Base-by-base conservation (phyloP, 2,113 vertebrate genomes). In the Pleuronectes platessa region DNA sequence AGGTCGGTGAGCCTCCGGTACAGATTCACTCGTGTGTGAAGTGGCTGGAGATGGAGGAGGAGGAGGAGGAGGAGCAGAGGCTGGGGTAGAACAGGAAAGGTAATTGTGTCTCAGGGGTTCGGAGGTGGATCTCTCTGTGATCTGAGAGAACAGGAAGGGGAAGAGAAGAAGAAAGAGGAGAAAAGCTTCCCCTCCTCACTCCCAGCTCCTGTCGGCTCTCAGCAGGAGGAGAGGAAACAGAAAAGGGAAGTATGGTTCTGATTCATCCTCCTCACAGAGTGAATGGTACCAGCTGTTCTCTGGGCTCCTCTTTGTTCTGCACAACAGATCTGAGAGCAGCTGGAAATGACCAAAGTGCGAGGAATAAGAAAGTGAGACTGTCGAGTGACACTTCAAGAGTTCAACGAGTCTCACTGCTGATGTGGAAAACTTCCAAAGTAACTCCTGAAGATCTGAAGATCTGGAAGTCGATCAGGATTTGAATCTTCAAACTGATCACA, bases 41-140 rank as follows among this genome's bases (percentile, higher is more conserved):
- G 45, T 47, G 45, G 45, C 45, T 47, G 45, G 3, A 73, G 64
- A 68, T 66, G 0, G 26, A 68, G 62, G 72, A 64, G 67, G 24
- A 24, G 24, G 24, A 24, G 24, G 24, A 24, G 24, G 37, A 35
- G 67, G 63, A 40, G 69, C 35, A 37, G 31, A 61, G 68, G 68
- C 73, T 23, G 35, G 60, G 72, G 27, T 17, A 21, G 27, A 42
- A 72, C 8, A 37, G 58, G 35, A 53, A 18, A 76, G 75, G 80
- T 85, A 85, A 90, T 85, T 87, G 68, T 76, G 61, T 81, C 71
- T 81, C 79, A 61, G 80, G 61, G 68, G 83, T 20, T 47, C 58
- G 0, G 35, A 66, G 60, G 7, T 20, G 47, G 70, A 62, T 61
- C 51, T 68, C 13, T 13, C 49, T 68, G 61, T 37, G 78, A 82